phyloP scores from a whole-genome alignment of 2,113 vertebrate genomes.

The Pollachius pollachius region DNA sequence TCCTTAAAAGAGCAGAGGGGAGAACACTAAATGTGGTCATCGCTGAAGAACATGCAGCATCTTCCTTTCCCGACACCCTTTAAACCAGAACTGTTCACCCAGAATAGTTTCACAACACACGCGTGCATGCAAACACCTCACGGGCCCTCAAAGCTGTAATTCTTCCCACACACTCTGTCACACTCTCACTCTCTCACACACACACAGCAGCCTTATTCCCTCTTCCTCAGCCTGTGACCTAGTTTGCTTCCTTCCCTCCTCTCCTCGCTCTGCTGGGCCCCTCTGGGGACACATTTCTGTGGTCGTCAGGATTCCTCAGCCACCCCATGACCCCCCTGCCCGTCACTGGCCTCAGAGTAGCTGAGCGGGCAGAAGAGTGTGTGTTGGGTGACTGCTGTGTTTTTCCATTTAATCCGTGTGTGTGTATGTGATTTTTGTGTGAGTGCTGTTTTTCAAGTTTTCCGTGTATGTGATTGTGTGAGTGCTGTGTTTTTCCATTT shows the following conservation, averaged over 20 bases:
- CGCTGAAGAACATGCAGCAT: constrained; percentile 31
- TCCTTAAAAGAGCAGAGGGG: constrained; percentile 16
- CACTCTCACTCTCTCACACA: constrained; percentile 29
- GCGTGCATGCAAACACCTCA: constrained; percentile 16
- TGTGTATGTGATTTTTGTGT: constrained; percentile 2
- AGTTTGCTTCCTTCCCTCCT: constrained; percentile 64
- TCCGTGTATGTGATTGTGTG: background rate
- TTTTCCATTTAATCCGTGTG: constrained; percentile 5
- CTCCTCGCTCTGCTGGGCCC: constrained; percentile 45
- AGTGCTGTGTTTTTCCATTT: background rate
- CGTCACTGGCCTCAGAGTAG: background rate
- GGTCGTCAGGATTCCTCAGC: constrained; percentile 28
- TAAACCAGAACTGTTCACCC: no score
- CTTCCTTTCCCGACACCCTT: constrained; percentile 24
- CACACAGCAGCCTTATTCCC: constrained; percentile 16
- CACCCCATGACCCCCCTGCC: constrained; percentile 11
- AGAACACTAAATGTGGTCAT: constrained; percentile 32
- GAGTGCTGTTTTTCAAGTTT: background rate
- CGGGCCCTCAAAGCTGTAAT: constrained; percentile 27
- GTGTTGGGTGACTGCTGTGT: background rate
- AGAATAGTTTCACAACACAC: constrained; percentile 18
- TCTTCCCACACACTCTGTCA: constrained; percentile 27
- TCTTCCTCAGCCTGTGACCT: constrained; percentile 56
- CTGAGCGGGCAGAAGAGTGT: background rate
- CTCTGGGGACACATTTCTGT: constrained; percentile 43